A percentile compares a stretch with the other conserved stretches of the same genome.
Conservation (phyloP, 2,888 invertebrate genomes). For the Nemotelus nigrinus region DNA sequence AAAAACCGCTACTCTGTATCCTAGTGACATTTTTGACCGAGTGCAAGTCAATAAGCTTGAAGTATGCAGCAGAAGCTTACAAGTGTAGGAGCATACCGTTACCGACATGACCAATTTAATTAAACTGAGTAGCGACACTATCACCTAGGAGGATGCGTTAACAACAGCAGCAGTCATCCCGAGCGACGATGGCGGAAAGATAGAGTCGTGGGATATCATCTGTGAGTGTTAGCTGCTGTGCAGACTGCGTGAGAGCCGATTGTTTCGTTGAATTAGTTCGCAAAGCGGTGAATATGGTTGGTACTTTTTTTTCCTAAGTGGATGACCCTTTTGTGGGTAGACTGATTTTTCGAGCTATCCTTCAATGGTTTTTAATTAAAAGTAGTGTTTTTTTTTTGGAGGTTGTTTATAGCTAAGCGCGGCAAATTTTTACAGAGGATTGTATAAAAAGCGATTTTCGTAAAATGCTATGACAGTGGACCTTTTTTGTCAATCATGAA, state of each 20-base stretch:
- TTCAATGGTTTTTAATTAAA: too few species aligned
- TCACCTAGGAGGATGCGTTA: slow-evolving; percentile 7
- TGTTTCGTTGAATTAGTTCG: slow-evolving; percentile 14
- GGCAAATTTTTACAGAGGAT: too few species aligned
- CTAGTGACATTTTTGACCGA: background rate
- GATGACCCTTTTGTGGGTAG: too few species aligned
- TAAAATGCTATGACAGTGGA: too few species aligned
- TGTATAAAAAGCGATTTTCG: too few species aligned
- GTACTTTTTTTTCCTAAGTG: too few species aligned
- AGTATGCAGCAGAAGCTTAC: background rate
- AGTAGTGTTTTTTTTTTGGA: too few species aligned
- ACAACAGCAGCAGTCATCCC: background rate
- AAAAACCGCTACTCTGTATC: background rate
- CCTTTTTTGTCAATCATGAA: too few species aligned
- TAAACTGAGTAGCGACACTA: slow-evolving; percentile 33
- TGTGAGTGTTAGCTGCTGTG: background rate
- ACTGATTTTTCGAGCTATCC: too few species aligned
- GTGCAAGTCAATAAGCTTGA: slow-evolving; percentile 20
- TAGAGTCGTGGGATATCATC: too few species aligned
- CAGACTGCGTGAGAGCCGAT: slow-evolving; percentile 15
- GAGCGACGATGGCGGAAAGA: background rate
- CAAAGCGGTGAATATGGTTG: background rate
- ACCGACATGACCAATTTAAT: slow-evolving; percentile 37
- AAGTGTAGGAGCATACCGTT: slow-evolving; percentile 17
- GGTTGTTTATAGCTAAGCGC: too few species aligned